A percentile compares a stretch with the other conserved stretches of the same genome.
phyloP scores from a whole-genome alignment of 1,140 invertebrate genomes.

The Dinothrombium tinctorium region DNA sequence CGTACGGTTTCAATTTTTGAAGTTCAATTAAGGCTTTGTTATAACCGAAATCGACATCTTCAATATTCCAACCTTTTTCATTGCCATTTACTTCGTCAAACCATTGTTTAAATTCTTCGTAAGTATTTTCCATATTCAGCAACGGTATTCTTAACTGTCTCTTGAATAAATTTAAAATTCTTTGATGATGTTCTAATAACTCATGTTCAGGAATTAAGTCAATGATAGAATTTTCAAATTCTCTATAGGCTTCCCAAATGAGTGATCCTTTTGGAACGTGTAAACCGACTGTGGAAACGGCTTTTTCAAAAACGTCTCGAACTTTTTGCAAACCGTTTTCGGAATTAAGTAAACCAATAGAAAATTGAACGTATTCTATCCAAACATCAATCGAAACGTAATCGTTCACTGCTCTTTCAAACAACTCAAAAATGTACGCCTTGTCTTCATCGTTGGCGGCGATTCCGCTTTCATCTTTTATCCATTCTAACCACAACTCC shows the following conservation, averaged over 20 bases:
- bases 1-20: constrained; percentile 28
- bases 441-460: neutral
- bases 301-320: constrained; percentile 37
- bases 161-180: constrained; percentile 31
- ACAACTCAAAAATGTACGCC: constrained; percentile 23
- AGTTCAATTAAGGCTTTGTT: constrained; percentile 28
- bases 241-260: constrained; percentile 46
- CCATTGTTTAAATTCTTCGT: constrained; percentile 30
- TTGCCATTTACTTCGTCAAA: constrained; percentile 14
- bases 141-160: constrained; percentile 38
- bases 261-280: constrained; percentile 39
- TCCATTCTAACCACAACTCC: constrained; percentile 18
- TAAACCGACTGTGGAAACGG: constrained; percentile 37
- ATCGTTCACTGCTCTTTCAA: constrained; percentile 42
- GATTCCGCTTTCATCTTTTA: constrained; percentile 2
- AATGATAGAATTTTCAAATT: constrained; percentile 34
- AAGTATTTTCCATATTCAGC: constrained; percentile 30
- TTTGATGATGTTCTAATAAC: constrained; percentile 20
- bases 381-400: constrained; percentile 47
- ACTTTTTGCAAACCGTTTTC: constrained; percentile 25
- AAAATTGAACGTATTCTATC: constrained; percentile 46
- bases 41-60: constrained; percentile 24
- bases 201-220: constrained; percentile 10
- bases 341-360: constrained; percentile 31
- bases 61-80: constrained; percentile 20